Evolutionary conservation across 2,797 vertebrate species (phyloP).

Genomic region (Anisognathus igniventris): DNA sequence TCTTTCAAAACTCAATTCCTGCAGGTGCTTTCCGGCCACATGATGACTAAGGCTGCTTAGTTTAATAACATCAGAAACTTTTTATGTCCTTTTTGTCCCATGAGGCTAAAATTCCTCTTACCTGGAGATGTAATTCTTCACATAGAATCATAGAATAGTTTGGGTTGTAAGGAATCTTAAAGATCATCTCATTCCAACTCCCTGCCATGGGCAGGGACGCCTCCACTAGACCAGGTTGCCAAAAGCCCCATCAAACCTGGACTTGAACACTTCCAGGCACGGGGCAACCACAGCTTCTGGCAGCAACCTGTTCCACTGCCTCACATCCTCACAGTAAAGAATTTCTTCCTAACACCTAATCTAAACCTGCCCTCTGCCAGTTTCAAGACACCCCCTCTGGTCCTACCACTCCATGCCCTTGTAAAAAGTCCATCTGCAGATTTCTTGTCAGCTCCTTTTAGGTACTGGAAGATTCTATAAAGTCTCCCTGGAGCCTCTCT

Average conservation of each 20-base stretch:
- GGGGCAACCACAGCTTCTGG: not conserved
- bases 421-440: not conserved
- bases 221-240: not conserved
- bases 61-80: not conserved
- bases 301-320: not conserved
- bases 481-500: not conserved
- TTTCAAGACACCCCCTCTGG: not conserved
- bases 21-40: not conserved
- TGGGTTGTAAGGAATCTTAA: not conserved
- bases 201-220: not conserved
- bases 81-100: not conserved
- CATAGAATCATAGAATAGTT: not conserved
- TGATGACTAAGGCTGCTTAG: not conserved
- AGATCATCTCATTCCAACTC: not conserved
- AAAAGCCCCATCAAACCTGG: not conserved
- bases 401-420: not conserved
- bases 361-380: not conserved
- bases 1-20: conserved; percentile 4
- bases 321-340: not conserved
- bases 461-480: not conserved
- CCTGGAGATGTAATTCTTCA: not conserved
- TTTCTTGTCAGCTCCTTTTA: not conserved
- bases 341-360: not conserved
- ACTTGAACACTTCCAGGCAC: not conserved
- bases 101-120: not conserved